Conservation (phyloP, 2,113 vertebrate genomes). For the Mellivora capensis region DNA sequence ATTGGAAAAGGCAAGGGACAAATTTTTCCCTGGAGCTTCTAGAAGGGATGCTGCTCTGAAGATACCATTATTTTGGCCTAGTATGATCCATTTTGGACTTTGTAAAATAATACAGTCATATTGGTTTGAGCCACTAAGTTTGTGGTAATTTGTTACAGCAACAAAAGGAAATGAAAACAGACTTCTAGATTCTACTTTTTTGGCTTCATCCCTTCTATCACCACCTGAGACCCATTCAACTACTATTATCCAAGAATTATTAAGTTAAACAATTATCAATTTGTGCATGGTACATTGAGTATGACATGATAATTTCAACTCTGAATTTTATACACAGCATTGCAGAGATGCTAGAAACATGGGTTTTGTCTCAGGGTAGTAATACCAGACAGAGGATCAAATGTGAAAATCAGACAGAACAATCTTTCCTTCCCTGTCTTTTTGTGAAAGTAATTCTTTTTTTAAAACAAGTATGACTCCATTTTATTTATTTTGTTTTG, state of each 20-base stretch:
- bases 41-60: background rate
- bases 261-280: background rate
- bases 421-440: background rate
- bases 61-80: background rate
- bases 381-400: background rate
- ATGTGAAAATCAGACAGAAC: background rate
- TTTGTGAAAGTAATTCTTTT: background rate
- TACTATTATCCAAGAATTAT: background rate
- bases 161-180: background rate
- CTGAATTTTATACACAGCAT: background rate
- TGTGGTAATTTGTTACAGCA: background rate
- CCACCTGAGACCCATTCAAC: background rate
- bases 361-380: background rate
- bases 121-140: background rate
- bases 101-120: background rate
- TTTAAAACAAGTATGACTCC: background rate
- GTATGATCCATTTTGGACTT: background rate
- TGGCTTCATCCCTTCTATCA: background rate
- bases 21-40: background rate
- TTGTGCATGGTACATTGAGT: background rate
- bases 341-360: background rate
- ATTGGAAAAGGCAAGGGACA: background rate
- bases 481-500: background rate
- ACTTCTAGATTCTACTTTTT: background rate
- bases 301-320: background rate